phyloP scores from a whole-genome alignment of 1,140 invertebrate species.

The Lasioglossum baleicum region DNA sequence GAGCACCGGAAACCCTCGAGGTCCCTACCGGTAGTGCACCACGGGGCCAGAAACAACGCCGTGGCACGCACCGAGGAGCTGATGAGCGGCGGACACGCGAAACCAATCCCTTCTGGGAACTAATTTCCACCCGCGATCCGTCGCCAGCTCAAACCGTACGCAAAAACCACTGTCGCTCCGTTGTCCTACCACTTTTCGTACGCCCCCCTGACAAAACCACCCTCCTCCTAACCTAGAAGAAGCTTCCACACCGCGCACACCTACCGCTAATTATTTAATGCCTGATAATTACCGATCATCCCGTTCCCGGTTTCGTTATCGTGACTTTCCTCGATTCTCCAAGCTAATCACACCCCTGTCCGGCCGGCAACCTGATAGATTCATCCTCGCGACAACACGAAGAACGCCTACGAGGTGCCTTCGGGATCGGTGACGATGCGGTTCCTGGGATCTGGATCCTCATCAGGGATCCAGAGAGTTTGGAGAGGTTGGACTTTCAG shows the following conservation, averaged over 20 bases:
- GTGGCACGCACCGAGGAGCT: slow-evolving; percentile 64
- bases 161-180: slow-evolving; percentile 52
- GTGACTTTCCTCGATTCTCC: slow-evolving; percentile 43
- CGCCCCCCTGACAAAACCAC: background rate
- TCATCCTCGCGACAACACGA: background rate
- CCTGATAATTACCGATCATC: slow-evolving; percentile 60
- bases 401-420: background rate
- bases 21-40: slow-evolving; percentile 25
- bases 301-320: slow-evolving; percentile 44
- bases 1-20: slow-evolving; percentile 8
- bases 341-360: slow-evolving; percentile 32
- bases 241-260: background rate
- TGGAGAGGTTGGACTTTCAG: no score
- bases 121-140: slow-evolving; percentile 60
- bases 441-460: background rate
- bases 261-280: slow-evolving; percentile 59
- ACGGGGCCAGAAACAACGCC: slow-evolving; percentile 66
- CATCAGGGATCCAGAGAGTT: no score
- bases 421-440: background rate
- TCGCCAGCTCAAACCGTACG: slow-evolving; percentile 33
- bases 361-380: slow-evolving; percentile 17
- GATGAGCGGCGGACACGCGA: slow-evolving; percentile 75
- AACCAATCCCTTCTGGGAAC: slow-evolving; percentile 72
- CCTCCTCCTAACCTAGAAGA: background rate
- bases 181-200: slow-evolving; percentile 17